Base-by-base conservation (phyloP, 2,888 invertebrate genomes). In the Xanthia icteritia region DNA sequence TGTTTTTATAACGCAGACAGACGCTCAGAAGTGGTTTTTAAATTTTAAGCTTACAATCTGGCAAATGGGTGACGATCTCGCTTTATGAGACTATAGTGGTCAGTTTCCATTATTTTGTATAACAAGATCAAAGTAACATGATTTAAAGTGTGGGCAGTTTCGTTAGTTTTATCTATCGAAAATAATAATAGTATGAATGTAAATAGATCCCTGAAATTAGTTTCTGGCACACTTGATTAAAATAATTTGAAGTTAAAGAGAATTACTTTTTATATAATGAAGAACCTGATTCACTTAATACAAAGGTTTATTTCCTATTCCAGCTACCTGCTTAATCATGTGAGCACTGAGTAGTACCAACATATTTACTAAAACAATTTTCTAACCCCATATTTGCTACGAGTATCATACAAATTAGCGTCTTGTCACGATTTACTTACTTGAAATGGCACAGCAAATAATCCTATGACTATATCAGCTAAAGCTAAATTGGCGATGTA, bases 401-500 rank as follows among this genome's bases (percentile, higher is more conserved):
- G 4, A 61, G 27, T 72, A 61, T 80, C 63, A 56, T 56, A 65
- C 60, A 79, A 68, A 79, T 76, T 67, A 76, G 60, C 82, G 31
- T 20, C 39, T 45, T 60, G 48, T 87, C 81, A 83, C 74, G 82
- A 76, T 66, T 54, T 73, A 91, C 94, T 94, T 91, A 96, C 96
- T 92, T 96, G 96, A 96, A 99, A 99, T 85, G 99, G 99, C 92
- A 98, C 98, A 82, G 98, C 98, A 92, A 99, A 98, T 88, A 98
- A 96, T 79, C 98, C 98, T 91, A 99, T 98, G 84, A 98, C 98
- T 90, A 99, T 98, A 92, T 99, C 99, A 39, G 98, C 98, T 85
- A 98, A 95, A 4, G 99, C 98, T 92, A 99, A 96, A 95, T 99
- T 99, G 27, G 98, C 98, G 88, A 99, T 98, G 94, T 98, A 98